These are phyloP conservation scores for Bufo gargarizans DNA, from an alignment of 2,113 vertebrate genomes.

Conservation along the genomic window DNA sequence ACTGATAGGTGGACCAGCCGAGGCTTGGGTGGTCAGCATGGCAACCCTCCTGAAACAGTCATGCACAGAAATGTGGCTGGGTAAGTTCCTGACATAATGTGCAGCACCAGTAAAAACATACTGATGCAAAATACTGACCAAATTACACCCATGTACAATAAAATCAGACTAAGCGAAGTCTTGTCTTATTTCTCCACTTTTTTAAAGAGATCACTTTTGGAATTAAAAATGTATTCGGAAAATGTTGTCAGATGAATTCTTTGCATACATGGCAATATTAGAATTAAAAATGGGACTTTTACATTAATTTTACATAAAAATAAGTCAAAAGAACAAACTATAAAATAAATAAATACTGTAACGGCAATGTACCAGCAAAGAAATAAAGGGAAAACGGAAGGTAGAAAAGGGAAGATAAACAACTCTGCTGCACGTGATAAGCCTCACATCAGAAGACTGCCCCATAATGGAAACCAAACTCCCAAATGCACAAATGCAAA, in stretches of 20 bases:
- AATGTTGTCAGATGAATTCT: not conserved
- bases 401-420: not conserved
- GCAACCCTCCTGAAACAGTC: no score
- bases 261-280: not conserved
- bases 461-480: conserved; percentile 10
- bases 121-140: no score
- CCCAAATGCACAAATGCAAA: not conserved
- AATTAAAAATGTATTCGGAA: no score
- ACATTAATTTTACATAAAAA: not conserved
- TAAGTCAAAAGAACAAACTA: not conserved
- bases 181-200: no score
- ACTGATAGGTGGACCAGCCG: no score
- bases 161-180: no score
- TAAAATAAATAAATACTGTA: not conserved
- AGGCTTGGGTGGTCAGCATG: no score
- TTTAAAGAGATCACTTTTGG: no score
- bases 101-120: no score
- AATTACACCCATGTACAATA: no score
- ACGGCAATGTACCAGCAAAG: not conserved
- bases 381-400: not conserved
- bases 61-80: no score
- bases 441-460: not conserved
- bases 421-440: conserved; percentile 1
- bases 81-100: no score
- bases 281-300: not conserved